Evolutionary conservation across 2,888 invertebrate genomes (phyloP).

Genomic region (Cinara cedri): DNA sequence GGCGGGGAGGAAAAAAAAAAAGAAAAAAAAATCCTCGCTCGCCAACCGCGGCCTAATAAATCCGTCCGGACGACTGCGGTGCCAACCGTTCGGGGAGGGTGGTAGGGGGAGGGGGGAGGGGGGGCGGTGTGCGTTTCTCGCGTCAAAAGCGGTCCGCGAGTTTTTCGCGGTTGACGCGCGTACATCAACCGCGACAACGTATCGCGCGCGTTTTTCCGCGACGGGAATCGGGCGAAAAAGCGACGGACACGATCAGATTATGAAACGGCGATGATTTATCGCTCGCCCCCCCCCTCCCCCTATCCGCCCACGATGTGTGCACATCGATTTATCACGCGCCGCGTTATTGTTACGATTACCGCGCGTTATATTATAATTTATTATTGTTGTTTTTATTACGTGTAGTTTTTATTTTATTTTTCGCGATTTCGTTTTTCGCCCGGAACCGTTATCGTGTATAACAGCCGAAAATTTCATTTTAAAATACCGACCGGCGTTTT

Average conservation of each 20-base stretch:
- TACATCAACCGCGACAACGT: constrained; percentile 32
- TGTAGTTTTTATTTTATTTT: too few relatives aligned
- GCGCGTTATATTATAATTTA: too few relatives aligned
- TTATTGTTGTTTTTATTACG: too few relatives aligned
- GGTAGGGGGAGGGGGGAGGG: neutral
- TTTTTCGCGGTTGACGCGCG: constrained; percentile 36
- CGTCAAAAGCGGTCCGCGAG: neutral
- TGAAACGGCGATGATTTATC: constrained; percentile 40
- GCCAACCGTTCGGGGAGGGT: too few relatives aligned
- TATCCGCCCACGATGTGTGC: neutral
- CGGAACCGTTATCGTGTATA: too few relatives aligned
- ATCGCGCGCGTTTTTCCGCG: neutral
- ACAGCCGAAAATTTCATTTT: too few relatives aligned
- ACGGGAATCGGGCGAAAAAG: constrained; percentile 44
- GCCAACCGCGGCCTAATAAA: constrained; percentile 7
- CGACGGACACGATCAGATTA: constrained; percentile 53
- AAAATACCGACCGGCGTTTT: too few relatives aligned
- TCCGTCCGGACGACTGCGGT: too few relatives aligned
- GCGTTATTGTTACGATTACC: too few relatives aligned
- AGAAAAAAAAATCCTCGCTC: constrained; percentile 9
- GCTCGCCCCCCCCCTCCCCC: neutral
- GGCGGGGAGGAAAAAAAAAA: too few relatives aligned
- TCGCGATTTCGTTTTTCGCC: too few relatives aligned
- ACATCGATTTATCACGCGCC: constrained; percentile 33
- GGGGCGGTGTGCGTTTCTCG: neutral